Evolutionary conservation across 2,113 vertebrate species (phyloP).

Genomic region (Synchiropus splendidus): DNA sequence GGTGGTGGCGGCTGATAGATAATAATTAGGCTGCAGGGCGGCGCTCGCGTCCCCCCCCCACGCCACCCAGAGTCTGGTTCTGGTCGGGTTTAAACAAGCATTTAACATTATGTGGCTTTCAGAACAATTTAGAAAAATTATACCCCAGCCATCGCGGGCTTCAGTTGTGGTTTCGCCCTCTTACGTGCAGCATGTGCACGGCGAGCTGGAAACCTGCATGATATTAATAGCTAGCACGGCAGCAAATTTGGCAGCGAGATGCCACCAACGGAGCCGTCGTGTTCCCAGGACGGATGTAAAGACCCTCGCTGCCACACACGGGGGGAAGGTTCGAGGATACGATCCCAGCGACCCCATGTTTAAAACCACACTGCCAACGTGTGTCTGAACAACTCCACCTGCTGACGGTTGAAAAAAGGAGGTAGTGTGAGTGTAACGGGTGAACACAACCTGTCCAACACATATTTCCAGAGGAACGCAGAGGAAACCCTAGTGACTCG

Average conservation of each 20-base stretch:
- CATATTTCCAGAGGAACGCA: too few relatives aligned
- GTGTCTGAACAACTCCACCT: too few relatives aligned
- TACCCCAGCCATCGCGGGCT: slow-evolving; percentile 54
- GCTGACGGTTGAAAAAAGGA: too few relatives aligned
- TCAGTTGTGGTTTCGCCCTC: slow-evolving; percentile 59
- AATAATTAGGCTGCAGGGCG: slow-evolving; percentile 49
- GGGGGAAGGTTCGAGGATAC: too few relatives aligned
- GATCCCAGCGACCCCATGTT: too few relatives aligned
- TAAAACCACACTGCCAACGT: too few relatives aligned
- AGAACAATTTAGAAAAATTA: slow-evolving; percentile 67
- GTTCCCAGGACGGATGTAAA: slow-evolving; percentile 38
- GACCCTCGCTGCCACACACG: too few relatives aligned
- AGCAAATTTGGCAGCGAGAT: slow-evolving; percentile 49
- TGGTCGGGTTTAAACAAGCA: slow-evolving; percentile 60
- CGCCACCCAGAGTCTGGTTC: slow-evolving; percentile 41
- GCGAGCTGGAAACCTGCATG: slow-evolving; percentile 42
- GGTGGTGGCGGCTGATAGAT: slow-evolving; percentile 46
- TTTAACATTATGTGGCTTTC: slow-evolving; percentile 61
- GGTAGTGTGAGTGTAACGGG: too few relatives aligned
- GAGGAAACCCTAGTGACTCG: too few relatives aligned
- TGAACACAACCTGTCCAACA: too few relatives aligned
- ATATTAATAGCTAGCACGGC: slow-evolving; percentile 48
- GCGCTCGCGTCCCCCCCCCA: neutral
- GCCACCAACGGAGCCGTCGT: slow-evolving; percentile 30
- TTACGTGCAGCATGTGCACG: slow-evolving; percentile 44